Conservation (phyloP, 1,140 invertebrate genomes). For the Aphaenogaster rudis region DNA sequence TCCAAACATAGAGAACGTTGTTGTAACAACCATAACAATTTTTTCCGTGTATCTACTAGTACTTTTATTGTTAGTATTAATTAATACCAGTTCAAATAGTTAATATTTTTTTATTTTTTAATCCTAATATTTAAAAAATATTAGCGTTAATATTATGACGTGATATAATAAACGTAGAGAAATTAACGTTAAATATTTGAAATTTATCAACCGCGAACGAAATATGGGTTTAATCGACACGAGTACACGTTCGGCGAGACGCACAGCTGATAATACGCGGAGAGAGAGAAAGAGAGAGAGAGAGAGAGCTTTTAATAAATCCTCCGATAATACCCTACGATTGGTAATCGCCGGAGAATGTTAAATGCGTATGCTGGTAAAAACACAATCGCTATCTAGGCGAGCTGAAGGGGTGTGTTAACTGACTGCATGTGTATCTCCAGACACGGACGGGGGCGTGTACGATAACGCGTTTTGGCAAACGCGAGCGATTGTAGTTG, state of each 20-base stretch:
- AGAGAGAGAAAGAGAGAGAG: not conserved
- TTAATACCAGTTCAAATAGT: not conserved
- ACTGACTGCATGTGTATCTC: constrained; percentile 57
- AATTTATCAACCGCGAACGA: not conserved
- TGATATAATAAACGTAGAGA: not conserved
- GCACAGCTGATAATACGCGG: constrained; percentile 19
- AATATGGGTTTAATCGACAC: constrained; percentile 15
- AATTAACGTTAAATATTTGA: not conserved
- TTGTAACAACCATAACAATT: too few relatives aligned
- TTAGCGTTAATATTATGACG: not conserved
- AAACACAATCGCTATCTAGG: constrained; percentile 67
- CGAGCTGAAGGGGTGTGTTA: constrained; percentile 73
- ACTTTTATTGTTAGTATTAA: too few relatives aligned
- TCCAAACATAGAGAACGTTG: too few relatives aligned
- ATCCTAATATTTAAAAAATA: not conserved
- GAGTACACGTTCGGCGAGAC: constrained; percentile 5
- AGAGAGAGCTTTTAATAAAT: constrained; percentile 50
- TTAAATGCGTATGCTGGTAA: constrained; percentile 34
- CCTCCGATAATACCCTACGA: constrained; percentile 16
- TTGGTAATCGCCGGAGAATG: constrained; percentile 30
- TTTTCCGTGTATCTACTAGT: too few relatives aligned
- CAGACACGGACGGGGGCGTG: constrained; percentile 70
- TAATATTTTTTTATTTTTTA: not conserved
- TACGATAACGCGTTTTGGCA: constrained; percentile 74
- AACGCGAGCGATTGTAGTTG: constrained; percentile 63